Evolutionary conservation across 2,888 invertebrate genomes (phyloP), one percentile per base, ranked within the genome.

Genomic region (Timema cristinae): DNA sequence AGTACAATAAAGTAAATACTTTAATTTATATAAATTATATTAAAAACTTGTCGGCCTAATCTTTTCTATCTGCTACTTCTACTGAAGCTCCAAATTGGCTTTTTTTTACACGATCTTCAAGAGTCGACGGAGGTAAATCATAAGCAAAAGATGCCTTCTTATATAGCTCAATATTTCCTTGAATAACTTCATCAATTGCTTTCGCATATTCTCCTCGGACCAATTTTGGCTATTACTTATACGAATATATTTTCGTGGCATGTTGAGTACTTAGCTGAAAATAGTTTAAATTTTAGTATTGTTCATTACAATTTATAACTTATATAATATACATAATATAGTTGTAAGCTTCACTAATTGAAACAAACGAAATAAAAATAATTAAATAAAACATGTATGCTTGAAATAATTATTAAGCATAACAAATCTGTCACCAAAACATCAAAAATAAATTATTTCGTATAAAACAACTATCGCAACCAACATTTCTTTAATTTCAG

Each of bases 41-140:
- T 32, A 32, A 32, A 32, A 32, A 32, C 32, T 32, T 32, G 59
- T 10, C 13, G n/a, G 8, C 15, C 59, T 16, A 16, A 59, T n/a
- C 59, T 59, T n/a, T 59, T 32, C 5, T 59, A 59, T 0, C 59
- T 59, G 59, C 59, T 59, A 32, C 59, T 59, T 59, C 59, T 59
- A 16, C 6, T 11, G 59, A 16, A 59, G 59, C 10, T 59, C 59
- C 15, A 6, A 16, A 0, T 59, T 59, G 0, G 59, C 9, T 6
- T 59, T 59, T 59, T 59, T 59, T n/a, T 32, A 59, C 59, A 15
- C 15, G 13, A n/a, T 59, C 15, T 59, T 59, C 9, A 16, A n/a
- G 13, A 16, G 59, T 59, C 6, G 59, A 59, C 59, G 0, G 59
- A 59, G 59, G 59, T 16, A 59, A 15, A 5, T 59, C 32, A 5